Base-by-base conservation (phyloP, 2,888 invertebrate genomes). In the Xanthorhoe spadicearia region DNA sequence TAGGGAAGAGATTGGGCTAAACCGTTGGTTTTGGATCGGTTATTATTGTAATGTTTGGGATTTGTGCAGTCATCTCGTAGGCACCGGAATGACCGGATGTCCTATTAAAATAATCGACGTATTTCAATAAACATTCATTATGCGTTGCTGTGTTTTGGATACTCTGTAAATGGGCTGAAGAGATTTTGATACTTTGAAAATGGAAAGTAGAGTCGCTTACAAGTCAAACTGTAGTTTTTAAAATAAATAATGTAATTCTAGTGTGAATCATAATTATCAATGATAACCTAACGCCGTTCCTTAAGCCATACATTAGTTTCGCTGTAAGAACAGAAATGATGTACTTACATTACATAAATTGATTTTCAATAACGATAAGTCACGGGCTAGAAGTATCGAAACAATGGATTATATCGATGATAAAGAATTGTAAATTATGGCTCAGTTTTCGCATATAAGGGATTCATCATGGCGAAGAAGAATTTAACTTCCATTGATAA, bases 71-170 rank as follows among this genome's bases (percentile, higher is more conserved):
- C 55, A 79, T 81, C 77, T 78, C 71, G 61, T 58, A 54, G 74
- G 69, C 78, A 83, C 89, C 88, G 89, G 90, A 54, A 74, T 68
- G 78, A 83, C 89, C 88, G 89, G 90, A 90, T 89, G 88, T 90
- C 83, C 87, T 89, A 91, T 92, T 92, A 92, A 90, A 91, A 88
- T 92, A 92, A 91, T 91, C 80, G 85, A 76, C 80, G 84, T 84
- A 84, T 88, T 90, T 89, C 90, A 91, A 89, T 90, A 89, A 90
- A 85, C 87, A 85, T 77, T 78, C 85, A 84, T 88, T 87, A 87
- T 83, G 81, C 82, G 73, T 81, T 79, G 80, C 78, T 77, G 80
- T 77, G 82, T 83, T 84, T 81, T 77, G 76, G 69, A 74, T 78
- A 74, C 3, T 70, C 64, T 74, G 53, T 71, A 66, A 49, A 19